phyloP scores from a whole-genome alignment of 2,797 vertebrate genomes.

The Urosaurus nigricauda region DNA sequence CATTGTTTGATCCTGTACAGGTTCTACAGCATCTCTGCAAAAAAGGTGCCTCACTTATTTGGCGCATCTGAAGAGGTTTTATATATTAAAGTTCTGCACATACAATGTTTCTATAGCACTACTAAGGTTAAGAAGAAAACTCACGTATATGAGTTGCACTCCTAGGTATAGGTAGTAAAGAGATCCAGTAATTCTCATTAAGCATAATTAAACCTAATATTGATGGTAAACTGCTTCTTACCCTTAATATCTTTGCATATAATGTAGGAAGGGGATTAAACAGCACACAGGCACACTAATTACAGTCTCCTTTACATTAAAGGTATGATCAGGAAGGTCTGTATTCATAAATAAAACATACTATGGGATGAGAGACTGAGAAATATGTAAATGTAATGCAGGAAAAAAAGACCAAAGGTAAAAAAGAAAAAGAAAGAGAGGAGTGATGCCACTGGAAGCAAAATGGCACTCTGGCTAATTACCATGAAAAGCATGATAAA shows the following conservation, averaged over 20 bases:
- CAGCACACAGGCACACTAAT: constrained; percentile 80
- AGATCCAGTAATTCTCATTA: constrained; percentile 80
- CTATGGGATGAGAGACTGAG: constrained; percentile 73
- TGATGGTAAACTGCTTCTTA: constrained; percentile 83
- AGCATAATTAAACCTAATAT: constrained; percentile 84
- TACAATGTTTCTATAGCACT: constrained; percentile 68
- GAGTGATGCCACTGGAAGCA: constrained; percentile 76
- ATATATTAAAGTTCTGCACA: constrained; percentile 63
- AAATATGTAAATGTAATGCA: constrained; percentile 81
- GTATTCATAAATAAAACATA: constrained; percentile 86
- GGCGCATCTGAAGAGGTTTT: constrained; percentile 72
- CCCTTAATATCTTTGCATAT: constrained; percentile 81
- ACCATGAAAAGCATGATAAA: constrained; percentile 77
- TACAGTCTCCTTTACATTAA: constrained; percentile 78
- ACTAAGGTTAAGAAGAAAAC: constrained; percentile 75
- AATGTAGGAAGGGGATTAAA: constrained; percentile 76
- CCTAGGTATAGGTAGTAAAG: constrained; percentile 80
- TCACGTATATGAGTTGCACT: constrained; percentile 75
- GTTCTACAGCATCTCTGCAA: constrained; percentile 62
- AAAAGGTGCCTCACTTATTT: constrained; percentile 72
- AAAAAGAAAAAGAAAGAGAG: constrained; percentile 69
- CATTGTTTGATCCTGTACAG: constrained; percentile 47
- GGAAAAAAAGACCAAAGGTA: constrained; percentile 71
- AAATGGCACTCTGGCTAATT: constrained; percentile 81
- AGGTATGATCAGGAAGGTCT: constrained; percentile 79